Base-by-base conservation (phyloP, 2,888 invertebrate species). In the Yponomeuta plumbellus region DNA sequence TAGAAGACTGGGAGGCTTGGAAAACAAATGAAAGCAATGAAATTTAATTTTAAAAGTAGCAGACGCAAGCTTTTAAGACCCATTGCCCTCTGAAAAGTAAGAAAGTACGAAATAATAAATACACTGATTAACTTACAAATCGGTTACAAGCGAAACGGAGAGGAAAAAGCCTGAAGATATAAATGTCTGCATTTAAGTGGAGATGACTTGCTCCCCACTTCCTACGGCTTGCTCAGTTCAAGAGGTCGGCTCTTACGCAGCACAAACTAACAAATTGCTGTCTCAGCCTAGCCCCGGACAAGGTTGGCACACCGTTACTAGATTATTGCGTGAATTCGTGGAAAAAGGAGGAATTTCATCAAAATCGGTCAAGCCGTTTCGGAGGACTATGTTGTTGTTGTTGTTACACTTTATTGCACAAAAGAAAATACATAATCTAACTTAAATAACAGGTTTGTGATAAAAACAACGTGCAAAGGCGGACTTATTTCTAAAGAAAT, bases 231-330 rank as follows among this genome's bases (percentile, higher is more conserved):
- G 61, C 44, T 52, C 17, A 17, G 44, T 17, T 4, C 17, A 20
- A 23, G 62, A 61, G 67, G 68, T 66, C 65, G 68, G 70, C 67
- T 72, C 66, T 70, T 70, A 73, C 72, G 72, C 72, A 72, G 71
- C 68, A 72, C 69, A 73, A 75, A 78, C 79, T 78, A 80, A 76
- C 80, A 81, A 81, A 80, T 80, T 80, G 75, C 77, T 73, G 74
- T 75, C 73, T 74, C 71, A 71, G 71, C 71, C 67, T 61, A 66
- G 64, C 67, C 21, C 23, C 57, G 20, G 6, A 59, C 44, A 52
- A 17, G 44, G 44, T 17, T 52, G 44, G 11, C 2, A 59, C 13
- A n/a, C 23, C 11, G 11, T 10, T 10, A 23, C 59, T 22, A 22
- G 10, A 11, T 11, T 59, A 22, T 59, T 21, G 21, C 3, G 11